A percentile compares a stretch with the other conserved stretches of the same genome.
These are phyloP conservation scores for Lysandra bellargus DNA, from an alignment of 2,888 invertebrate genomes.

Conservation along the genomic window DNA sequence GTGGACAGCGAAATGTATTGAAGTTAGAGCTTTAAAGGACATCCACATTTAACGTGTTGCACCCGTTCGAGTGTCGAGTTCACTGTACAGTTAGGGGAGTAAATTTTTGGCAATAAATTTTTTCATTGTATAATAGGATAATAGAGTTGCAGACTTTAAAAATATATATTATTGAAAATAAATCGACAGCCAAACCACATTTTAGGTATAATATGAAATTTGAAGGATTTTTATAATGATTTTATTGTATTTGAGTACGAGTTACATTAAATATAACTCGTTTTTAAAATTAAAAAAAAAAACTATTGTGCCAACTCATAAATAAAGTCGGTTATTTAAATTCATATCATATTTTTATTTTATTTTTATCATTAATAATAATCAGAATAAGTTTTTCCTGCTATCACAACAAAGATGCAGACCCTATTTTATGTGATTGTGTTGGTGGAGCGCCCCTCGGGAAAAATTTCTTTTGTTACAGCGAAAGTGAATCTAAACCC, in stretches of 20 bases:
- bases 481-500: conserved; percentile 23
- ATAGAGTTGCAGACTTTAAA: too few relatives aligned
- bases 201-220: too few relatives aligned
- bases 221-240: too few relatives aligned
- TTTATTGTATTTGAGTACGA: too few relatives aligned
- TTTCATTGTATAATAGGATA: too few relatives aligned
- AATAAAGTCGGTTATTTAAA: too few relatives aligned
- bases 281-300: too few relatives aligned
- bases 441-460: background rate
- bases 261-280: too few relatives aligned
- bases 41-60: background rate
- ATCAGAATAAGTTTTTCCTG: background rate
- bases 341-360: background rate
- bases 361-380: background rate
- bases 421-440: conserved; percentile 26
- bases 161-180: too few relatives aligned
- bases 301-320: too few relatives aligned
- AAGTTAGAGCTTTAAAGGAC: background rate
- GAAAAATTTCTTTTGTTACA: conserved; percentile 30
- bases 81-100: background rate
- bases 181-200: too few relatives aligned
- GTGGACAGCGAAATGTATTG: background rate
- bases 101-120: background rate
- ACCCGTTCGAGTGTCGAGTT: background rate
- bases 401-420: background rate